These are phyloP conservation scores for Monomorium pharaonis DNA, from an alignment of 1,140 invertebrate genomes.

Conservation along the genomic window DNA sequence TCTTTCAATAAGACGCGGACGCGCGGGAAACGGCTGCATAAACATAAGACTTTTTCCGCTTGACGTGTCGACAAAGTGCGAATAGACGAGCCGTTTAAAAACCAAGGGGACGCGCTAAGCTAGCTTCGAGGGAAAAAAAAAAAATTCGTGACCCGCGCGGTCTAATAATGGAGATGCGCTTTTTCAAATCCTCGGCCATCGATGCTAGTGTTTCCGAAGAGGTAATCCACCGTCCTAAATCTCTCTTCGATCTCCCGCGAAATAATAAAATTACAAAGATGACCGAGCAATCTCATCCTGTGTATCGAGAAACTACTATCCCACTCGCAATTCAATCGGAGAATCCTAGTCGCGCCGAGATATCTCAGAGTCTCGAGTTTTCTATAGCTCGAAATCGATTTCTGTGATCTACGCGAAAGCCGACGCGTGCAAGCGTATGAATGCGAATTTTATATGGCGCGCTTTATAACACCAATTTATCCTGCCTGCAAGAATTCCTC, in stretches of 20 bases:
- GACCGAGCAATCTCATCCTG: conserved; percentile 44
- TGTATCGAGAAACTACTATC: neutral
- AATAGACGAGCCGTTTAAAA: conserved; percentile 49
- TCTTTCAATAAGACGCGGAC: conserved; percentile 39
- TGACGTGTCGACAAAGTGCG: conserved; percentile 30
- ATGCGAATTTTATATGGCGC: conserved; percentile 17
- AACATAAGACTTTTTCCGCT: conserved; percentile 58
- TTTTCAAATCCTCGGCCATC: neutral
- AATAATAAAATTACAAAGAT: conserved; percentile 74
- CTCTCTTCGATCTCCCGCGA: conserved; percentile 57
- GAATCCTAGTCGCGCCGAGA: conserved; percentile 20
- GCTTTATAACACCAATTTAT: conserved; percentile 6
- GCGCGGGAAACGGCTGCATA: conserved; percentile 65
- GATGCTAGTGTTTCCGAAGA: neutral
- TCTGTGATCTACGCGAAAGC: neutral
- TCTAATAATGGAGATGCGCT: neutral
- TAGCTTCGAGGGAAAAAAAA: neutral
- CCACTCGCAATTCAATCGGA: conserved; percentile 42
- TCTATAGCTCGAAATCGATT: conserved; percentile 20
- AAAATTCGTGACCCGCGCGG: neutral
- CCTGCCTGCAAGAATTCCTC: neutral
- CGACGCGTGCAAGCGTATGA: neutral
- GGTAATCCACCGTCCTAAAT: neutral
- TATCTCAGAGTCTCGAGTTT: conserved; percentile 7
- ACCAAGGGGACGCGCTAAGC: neutral